These are phyloP conservation scores for Ara ararauna DNA, from an alignment of 2,797 vertebrate species.

Conservation along the genomic window DNA sequence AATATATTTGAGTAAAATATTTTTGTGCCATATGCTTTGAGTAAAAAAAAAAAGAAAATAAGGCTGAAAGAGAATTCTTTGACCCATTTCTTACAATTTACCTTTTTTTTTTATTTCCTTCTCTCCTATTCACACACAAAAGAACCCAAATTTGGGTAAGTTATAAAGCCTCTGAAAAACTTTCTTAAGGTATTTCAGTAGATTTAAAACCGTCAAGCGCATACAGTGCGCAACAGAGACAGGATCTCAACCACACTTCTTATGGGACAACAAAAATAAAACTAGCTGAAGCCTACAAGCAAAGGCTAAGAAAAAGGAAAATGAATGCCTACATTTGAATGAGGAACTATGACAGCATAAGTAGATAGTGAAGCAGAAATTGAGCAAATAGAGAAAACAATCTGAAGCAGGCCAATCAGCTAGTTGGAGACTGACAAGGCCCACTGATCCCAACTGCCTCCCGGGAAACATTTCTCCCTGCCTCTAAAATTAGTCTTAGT, in stretches of 20 bases:
- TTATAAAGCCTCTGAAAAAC: neutral
- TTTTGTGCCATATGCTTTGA: neutral
- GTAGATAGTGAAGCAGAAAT: neutral
- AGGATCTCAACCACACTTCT: neutral
- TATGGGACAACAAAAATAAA: neutral
- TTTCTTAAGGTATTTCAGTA: neutral
- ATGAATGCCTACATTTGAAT: neutral
- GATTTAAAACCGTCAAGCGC: neutral
- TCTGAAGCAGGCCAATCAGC: rapidly evolving
- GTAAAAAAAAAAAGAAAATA: neutral
- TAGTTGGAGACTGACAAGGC: neutral
- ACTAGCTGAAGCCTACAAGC: neutral
- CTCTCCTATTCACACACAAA: neutral
- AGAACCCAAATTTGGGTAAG: neutral
- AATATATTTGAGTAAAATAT: neutral
- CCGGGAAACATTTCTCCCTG: no score
- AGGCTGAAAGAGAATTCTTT: neutral
- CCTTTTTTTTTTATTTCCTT: no score
- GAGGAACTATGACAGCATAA: rapidly evolving
- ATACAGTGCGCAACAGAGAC: rapidly evolving
- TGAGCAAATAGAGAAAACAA: rapidly evolving
- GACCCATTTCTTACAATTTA: neutral
- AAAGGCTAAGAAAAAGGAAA: neutral
- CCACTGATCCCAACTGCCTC: no score
- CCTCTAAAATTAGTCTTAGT: neutral